Evolutionary conservation across 2,113 vertebrate species (phyloP).

Genomic region (Boleophthalmus pectinirostris): DNA sequence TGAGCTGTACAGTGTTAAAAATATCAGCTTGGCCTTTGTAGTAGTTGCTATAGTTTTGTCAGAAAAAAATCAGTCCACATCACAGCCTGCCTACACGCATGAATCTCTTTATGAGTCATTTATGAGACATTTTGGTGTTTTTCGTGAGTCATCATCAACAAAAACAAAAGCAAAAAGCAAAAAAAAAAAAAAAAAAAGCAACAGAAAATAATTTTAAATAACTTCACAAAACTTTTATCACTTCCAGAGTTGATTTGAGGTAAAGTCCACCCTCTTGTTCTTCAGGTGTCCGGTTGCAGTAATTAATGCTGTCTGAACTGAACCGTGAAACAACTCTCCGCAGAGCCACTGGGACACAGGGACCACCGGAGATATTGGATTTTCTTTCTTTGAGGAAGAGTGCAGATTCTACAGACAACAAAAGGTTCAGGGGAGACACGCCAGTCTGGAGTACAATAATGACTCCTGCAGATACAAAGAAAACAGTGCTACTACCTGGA

Average conservation of each 20-base stretch:
- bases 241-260: background rate
- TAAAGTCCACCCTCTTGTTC: background rate
- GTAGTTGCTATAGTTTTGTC: background rate
- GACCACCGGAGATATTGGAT: background rate
- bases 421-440: background rate
- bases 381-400: background rate
- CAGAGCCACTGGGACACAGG: background rate
- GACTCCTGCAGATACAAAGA: background rate
- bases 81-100: background rate
- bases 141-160: background rate
- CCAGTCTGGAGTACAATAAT: background rate
- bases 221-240: background rate
- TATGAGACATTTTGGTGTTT: background rate
- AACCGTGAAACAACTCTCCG: background rate
- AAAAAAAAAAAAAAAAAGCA: no score
- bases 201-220: background rate
- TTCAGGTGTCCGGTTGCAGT: background rate
- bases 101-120: background rate
- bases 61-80: background rate
- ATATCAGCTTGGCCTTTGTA: background rate
- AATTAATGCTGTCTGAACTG: conserved; percentile 6
- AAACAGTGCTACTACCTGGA: background rate
- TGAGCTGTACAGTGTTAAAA: background rate
- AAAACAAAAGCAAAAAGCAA: no score
- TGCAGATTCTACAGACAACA: background rate